These are phyloP conservation scores for Zelleria hepariella DNA, from an alignment of 2,888 invertebrate genomes.

Conservation along the genomic window DNA sequence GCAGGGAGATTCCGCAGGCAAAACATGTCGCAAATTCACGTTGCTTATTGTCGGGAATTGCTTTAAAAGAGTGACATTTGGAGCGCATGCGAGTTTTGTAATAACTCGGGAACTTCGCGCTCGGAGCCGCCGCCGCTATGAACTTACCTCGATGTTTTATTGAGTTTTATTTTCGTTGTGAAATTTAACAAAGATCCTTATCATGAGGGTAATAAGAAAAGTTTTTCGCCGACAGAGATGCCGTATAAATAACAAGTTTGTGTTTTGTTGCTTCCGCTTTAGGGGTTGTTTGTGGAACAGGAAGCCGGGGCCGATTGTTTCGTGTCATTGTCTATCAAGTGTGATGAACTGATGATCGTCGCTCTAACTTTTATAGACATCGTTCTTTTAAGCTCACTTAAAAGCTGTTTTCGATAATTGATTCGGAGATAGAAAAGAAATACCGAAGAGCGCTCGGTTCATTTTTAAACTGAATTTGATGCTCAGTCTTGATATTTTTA, in stretches of 20 bases:
- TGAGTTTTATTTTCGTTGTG: conserved; percentile 1
- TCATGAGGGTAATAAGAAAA: conserved; percentile 1
- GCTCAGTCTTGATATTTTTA: too few relatives aligned
- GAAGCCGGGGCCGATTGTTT: not conserved
- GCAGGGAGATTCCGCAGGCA: conserved; percentile 32
- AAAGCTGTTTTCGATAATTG: too few relatives aligned
- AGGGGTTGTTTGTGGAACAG: not conserved
- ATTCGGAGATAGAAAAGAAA: too few relatives aligned
- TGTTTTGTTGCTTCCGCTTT: not conserved
- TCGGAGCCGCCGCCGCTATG: not conserved
- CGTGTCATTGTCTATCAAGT: not conserved
- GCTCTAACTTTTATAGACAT: too few relatives aligned
- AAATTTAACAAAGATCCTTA: conserved; percentile 2
- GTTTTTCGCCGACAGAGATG: not conserved
- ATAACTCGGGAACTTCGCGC: conserved; percentile 1
- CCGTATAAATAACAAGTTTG: not conserved
- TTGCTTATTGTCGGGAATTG: conserved; percentile 48
- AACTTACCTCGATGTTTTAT: conserved; percentile 3
- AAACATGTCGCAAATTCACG: conserved; percentile 38
- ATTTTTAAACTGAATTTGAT: too few relatives aligned
- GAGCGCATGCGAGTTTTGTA: conserved; percentile 5
- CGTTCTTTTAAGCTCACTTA: too few relatives aligned
- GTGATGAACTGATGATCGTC: not conserved
- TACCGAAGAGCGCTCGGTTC: too few relatives aligned
- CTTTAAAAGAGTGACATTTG: conserved; percentile 23